These are phyloP conservation scores for Corythucha ciliata DNA, from an alignment of 2,888 invertebrate genomes.

Conservation along the genomic window DNA sequence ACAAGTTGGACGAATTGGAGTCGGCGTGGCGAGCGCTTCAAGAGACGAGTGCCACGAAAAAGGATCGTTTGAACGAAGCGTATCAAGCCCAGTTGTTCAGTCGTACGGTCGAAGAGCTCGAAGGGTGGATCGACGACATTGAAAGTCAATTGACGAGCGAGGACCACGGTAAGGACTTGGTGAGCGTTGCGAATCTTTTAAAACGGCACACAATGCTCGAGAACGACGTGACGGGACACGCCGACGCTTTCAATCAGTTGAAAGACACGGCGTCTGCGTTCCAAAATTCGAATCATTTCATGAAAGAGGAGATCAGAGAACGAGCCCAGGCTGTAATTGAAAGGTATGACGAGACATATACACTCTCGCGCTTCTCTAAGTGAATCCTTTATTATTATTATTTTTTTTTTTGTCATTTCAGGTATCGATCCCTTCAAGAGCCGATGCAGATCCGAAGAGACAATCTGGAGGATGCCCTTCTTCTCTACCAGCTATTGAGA, in stretches of 20 bases:
- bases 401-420: constrained; percentile 36
- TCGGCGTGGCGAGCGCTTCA: constrained; percentile 79
- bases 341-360: constrained; percentile 40
- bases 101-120: constrained; percentile 84
- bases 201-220: constrained; percentile 76
- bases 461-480: constrained; percentile 80
- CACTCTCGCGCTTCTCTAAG: background rate
- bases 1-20: constrained; percentile 72
- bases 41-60: constrained; percentile 71
- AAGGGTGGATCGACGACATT: constrained; percentile 84
- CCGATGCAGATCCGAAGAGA: constrained; percentile 86
- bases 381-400: background rate
- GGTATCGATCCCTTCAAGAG: constrained; percentile 72
- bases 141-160: constrained; percentile 65
- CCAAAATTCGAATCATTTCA: constrained; percentile 72
- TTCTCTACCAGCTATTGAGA: constrained; percentile 78
- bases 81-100: constrained; percentile 83
- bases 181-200: constrained; percentile 71
- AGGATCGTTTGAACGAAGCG: constrained; percentile 77
- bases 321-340: constrained; percentile 58
- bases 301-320: constrained; percentile 74
- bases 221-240: constrained; percentile 72
- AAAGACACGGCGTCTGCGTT: constrained; percentile 72
- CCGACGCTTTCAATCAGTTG: constrained; percentile 68
- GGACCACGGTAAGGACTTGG: constrained; percentile 79